Base-by-base conservation (phyloP, 2,888 invertebrate species). In the Julus scanicus region DNA sequence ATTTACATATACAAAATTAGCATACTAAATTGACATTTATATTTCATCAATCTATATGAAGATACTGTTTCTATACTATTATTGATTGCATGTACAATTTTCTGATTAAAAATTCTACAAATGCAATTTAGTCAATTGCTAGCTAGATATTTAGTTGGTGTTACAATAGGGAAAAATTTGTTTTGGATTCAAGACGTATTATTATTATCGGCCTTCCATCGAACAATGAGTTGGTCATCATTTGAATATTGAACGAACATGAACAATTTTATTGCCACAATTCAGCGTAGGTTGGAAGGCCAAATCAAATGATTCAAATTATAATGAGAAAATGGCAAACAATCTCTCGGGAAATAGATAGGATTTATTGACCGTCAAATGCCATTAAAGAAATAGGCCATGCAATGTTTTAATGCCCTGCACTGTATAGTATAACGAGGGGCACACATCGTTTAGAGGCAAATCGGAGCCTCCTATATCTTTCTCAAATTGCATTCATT, bases 241-340 rank as follows among this genome's bases (percentile, higher is more conserved):
- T 44, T 48, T 6, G 86, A 37, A 29, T 29, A 71, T 71, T 29
- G 29, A 63, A 11, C n/a, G 57, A 80, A 87, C 57, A 80, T 87
- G 87, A 40, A 53, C 71, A 63, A 63, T 87, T 87, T 87, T 87
- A 87, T 87, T 87, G 87, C 87, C 80, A 71, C 71, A 20, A 71
- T 71, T 71, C 40, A 40, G n/a, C 63, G 87, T 71, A 44, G 11
- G 29, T 71, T 29, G 29, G 29, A 29, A 71, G 39, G 87, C 57
- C 71, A 87, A 63, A 87, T 87, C 80, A 87, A 87, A 87, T 87
- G 87, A 87, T 87, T 87, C 87, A 87, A 87, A 87, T 87, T 87
- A 87, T 87, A 87, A 87, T 40, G 71, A 29, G 86, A 86, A 87
- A 53, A 80, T 87, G 63, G 57, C 71, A 87, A 87, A 87, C 71